Evolutionary conservation across 2,113 vertebrate genomes (phyloP).

Genomic region (Crypturellus undulatus): DNA sequence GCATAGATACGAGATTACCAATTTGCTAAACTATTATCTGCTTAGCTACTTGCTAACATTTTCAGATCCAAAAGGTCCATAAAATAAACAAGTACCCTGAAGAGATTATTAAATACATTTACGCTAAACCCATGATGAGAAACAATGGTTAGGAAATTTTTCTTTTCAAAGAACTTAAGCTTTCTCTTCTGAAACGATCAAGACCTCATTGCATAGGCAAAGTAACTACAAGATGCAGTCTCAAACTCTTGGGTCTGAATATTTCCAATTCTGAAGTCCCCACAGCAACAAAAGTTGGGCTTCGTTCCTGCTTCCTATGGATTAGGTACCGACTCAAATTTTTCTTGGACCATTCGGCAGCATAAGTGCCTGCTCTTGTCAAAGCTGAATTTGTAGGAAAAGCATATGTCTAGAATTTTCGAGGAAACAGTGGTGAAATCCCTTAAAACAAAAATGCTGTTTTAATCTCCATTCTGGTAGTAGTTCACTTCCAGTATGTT

Average conservation of each 20-base stretch:
- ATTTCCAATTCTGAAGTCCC: not conserved
- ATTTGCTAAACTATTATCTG: not conserved
- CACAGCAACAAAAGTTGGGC: not conserved
- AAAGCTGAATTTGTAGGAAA: not conserved
- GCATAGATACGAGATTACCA: not conserved
- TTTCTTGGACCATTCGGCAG: constrained; percentile 33
- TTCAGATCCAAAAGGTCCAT: not conserved
- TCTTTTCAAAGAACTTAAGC: not conserved
- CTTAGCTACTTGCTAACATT: not conserved
- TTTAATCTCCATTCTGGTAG: not conserved
- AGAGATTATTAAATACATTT: not conserved
- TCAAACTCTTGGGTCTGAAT: constrained; percentile 35
- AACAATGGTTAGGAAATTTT: constrained; percentile 33
- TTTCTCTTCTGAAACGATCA: constrained; percentile 3
- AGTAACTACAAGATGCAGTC: not conserved
- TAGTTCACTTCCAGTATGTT: not conserved
- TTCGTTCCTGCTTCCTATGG: constrained; percentile 32
- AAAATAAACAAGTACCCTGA: not conserved
- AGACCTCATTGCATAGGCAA: not conserved
- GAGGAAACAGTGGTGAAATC: constrained; percentile 21
- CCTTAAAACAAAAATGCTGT: not conserved
- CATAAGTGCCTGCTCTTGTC: not conserved
- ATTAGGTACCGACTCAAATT: not conserved
- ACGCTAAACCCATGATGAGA: not conserved
- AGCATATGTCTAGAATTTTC: not conserved